Base-by-base conservation (phyloP, 2,888 invertebrate genomes). In the Apotomis capreana region DNA sequence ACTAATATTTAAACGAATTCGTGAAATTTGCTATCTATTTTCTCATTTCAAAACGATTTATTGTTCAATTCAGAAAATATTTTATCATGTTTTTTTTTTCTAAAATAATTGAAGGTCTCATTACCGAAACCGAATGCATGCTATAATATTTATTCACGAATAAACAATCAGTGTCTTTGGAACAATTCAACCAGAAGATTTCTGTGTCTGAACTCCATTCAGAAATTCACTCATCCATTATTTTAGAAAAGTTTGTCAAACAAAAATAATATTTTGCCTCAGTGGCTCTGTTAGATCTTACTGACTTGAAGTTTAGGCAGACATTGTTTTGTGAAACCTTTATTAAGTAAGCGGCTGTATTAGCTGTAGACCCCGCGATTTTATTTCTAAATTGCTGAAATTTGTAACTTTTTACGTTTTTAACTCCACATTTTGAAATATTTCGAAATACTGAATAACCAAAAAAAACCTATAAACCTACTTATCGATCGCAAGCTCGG, bases 201-300 rank as follows among this genome's bases (percentile, higher is more conserved):
- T 64, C 63, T 15, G 40, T 54, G 44, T 54, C 54, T 54, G 44
- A 54, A 64, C 54, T 63, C 6, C 15, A 46, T 46, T 64, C 10
- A 37, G 15, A 40, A 64, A 40, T 15, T 15, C 12, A 44, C 63
- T 64, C 44, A 44, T 6, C 54, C 63, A 10, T 40, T 40, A 54
- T 54, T 26, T 15, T 13, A 54, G 13, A 15, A 44, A 54, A 64
- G 13, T 52, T 57, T 63, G 5, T 54, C 40, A 10, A 54, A 40
- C 40, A 54, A n/a, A 52, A 52, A 37, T 37, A 0, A 10, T 37
- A 15, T 54, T 54, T 5, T 15, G 15, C 13, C 13, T 54, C 10
- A 40, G 40, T 15, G 13, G 9, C 15, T 63, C 36, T 13, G 36
- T 10, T 40, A 5, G 9, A 40, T 15, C 54, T 40, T 63, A 54